Conservation (phyloP, 1,140 invertebrate genomes). For the Bombus consobrinus region DNA sequence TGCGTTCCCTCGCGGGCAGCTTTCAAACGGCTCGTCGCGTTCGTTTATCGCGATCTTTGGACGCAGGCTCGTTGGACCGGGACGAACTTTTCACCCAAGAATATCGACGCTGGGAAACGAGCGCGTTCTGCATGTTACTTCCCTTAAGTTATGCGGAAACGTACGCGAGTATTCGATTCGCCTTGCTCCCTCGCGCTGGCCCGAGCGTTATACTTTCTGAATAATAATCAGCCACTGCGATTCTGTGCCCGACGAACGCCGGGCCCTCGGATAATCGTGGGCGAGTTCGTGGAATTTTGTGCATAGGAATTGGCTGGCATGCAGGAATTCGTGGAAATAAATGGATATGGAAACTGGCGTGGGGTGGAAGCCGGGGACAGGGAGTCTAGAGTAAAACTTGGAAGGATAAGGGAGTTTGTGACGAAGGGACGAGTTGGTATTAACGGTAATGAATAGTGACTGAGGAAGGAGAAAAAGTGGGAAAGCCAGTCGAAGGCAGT, state of each 20-base stretch:
- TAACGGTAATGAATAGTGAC: slow-evolving; percentile 32
- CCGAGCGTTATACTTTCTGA: slow-evolving; percentile 73
- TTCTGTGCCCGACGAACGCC: slow-evolving; percentile 14
- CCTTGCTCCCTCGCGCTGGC: slow-evolving; percentile 50
- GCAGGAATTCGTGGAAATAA: slow-evolving; percentile 33
- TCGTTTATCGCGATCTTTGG: slow-evolving; percentile 50
- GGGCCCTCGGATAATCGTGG: slow-evolving; percentile 25
- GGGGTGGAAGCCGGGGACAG: too few relatives aligned
- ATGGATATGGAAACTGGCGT: slow-evolving; percentile 19
- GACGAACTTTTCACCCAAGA: slow-evolving; percentile 31
- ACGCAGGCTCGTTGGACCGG: slow-evolving; percentile 31
- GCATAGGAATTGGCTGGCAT: slow-evolving; percentile 22
- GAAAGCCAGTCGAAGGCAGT: neutral
- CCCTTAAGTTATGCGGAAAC: slow-evolving; percentile 58
- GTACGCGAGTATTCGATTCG: slow-evolving; percentile 36
- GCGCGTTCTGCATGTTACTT: slow-evolving; percentile 46
- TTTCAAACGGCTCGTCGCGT: slow-evolving; percentile 10
- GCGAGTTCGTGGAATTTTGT: neutral
- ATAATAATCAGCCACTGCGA: slow-evolving; percentile 74
- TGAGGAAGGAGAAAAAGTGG: neutral
- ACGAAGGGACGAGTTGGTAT: neutral
- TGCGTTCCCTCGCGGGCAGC: neutral
- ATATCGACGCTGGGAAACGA: slow-evolving; percentile 15
- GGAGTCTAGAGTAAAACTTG: neutral
- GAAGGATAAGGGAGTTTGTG: neutral